Percentiles rank a stretch among this genome's conserved stretches.
These are phyloP conservation scores for Schlechtendalia chinensis DNA, from an alignment of 1,140 invertebrate genomes.

Conservation along the genomic window DNA sequence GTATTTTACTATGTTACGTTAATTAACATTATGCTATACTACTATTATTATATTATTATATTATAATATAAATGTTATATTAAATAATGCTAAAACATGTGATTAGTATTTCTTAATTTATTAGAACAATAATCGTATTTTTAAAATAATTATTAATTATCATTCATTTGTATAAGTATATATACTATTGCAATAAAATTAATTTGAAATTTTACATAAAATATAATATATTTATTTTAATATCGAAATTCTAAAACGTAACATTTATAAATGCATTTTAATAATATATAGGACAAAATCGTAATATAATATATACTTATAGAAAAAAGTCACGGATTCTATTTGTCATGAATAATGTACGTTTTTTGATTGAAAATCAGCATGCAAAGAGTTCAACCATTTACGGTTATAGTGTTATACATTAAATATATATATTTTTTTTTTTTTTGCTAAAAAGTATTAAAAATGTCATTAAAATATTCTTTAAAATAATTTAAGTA, in stretches of 20 bases:
- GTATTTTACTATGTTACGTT: not conserved
- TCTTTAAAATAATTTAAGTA: slow-evolving; percentile 7
- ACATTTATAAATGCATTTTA: not conserved
- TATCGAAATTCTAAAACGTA: not conserved
- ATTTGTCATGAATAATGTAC: slow-evolving; percentile 36
- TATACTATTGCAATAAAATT: too few species aligned
- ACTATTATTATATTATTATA: not conserved
- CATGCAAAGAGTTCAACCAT: slow-evolving; percentile 6
- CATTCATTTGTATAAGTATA: too few species aligned
- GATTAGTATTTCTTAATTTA: too few species aligned
- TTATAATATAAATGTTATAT: not conserved
- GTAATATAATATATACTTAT: not conserved
- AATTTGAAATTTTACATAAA: not conserved
- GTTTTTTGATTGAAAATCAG: slow-evolving; percentile 9
- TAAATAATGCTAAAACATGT: not conserved
- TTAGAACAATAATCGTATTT: not conserved
- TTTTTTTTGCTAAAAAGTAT: not conserved
- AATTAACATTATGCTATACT: not conserved
- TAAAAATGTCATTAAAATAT: not conserved
- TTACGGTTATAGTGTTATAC: slow-evolving; percentile 11
- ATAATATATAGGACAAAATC: not conserved
- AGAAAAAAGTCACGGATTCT: slow-evolving; percentile 20
- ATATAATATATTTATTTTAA: not conserved
- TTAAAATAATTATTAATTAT: not conserved
- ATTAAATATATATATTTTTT: slow-evolving; percentile 11